phyloP scores from a whole-genome alignment of 2,888 invertebrate genomes.

The Eupithecia subumbrata region DNA sequence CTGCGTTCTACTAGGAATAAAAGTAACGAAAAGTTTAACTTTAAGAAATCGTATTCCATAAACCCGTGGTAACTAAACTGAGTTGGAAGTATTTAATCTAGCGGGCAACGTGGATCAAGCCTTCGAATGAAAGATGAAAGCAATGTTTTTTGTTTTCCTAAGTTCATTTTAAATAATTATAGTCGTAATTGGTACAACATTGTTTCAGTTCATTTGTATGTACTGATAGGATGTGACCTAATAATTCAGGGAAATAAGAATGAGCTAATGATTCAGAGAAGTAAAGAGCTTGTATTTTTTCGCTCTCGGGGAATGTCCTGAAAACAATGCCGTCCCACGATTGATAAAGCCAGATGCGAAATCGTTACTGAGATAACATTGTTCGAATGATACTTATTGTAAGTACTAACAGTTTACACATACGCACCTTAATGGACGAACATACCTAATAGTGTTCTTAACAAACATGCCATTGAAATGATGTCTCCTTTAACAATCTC shows the following conservation, averaged over 20 bases:
- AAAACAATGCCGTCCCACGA: conserved; percentile 22
- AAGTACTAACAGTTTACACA: not conserved
- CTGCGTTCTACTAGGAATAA: not conserved
- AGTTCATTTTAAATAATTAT: not conserved
- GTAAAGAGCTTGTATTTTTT: not conserved
- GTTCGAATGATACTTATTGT: not conserved
- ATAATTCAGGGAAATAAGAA: not conserved
- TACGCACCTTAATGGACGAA: not conserved
- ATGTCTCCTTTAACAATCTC: too few species aligned
- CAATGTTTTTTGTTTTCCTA: too few species aligned
- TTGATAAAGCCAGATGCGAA: conserved; percentile 10
- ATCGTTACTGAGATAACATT: conserved; percentile 10
- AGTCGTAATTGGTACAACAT: not conserved
- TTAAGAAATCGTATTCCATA: not conserved
- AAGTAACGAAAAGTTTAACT: not conserved
- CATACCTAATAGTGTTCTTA: too few species aligned
- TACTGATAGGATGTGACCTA: not conserved
- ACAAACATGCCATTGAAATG: too few species aligned
- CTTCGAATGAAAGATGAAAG: too few species aligned
- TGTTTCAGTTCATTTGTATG: not conserved
- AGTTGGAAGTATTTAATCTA: too few species aligned
- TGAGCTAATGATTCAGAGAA: not conserved
- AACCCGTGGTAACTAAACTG: not conserved
- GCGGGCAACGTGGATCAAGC: too few species aligned
- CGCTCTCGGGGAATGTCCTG: conserved; percentile 14